phyloP scores from a whole-genome alignment of 2,888 invertebrate genomes.

The Tolmerus cingulatus region DNA sequence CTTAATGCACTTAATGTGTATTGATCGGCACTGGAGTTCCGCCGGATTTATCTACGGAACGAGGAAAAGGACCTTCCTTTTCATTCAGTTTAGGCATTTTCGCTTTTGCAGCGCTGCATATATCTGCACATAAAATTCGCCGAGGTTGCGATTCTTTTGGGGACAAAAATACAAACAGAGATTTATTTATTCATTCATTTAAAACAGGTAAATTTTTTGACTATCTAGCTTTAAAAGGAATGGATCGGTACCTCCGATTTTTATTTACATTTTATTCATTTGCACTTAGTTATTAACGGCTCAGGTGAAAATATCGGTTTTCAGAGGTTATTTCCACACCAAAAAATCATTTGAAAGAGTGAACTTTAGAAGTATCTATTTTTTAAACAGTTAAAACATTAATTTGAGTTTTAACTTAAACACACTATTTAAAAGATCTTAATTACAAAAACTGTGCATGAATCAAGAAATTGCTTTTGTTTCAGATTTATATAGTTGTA shows the following conservation, averaged over 20 bases:
- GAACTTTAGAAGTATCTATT: too few relatives aligned
- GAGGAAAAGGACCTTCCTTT: background rate
- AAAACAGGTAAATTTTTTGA: background rate
- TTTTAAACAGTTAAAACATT: too few relatives aligned
- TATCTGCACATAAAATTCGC: background rate
- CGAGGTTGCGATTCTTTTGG: background rate
- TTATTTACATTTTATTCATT: too few relatives aligned
- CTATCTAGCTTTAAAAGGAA: background rate
- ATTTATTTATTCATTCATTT: background rate
- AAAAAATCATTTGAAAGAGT: too few relatives aligned
- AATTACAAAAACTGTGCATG: too few relatives aligned
- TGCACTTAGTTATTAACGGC: too few relatives aligned
- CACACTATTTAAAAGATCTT: too few relatives aligned
- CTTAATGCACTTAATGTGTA: background rate
- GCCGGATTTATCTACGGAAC: background rate
- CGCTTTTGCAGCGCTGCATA: background rate
- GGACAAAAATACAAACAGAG: background rate
- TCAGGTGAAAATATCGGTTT: too few relatives aligned
- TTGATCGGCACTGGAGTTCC: background rate
- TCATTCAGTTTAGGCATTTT: background rate
- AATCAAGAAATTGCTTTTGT: too few relatives aligned
- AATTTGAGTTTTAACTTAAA: too few relatives aligned
- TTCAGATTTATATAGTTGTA: too few relatives aligned
- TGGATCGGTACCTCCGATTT: background rate
- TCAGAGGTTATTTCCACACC: too few relatives aligned